These are phyloP conservation scores for Byasa hedistus DNA, from an alignment of 2,888 invertebrate genomes.

Conservation along the genomic window DNA sequence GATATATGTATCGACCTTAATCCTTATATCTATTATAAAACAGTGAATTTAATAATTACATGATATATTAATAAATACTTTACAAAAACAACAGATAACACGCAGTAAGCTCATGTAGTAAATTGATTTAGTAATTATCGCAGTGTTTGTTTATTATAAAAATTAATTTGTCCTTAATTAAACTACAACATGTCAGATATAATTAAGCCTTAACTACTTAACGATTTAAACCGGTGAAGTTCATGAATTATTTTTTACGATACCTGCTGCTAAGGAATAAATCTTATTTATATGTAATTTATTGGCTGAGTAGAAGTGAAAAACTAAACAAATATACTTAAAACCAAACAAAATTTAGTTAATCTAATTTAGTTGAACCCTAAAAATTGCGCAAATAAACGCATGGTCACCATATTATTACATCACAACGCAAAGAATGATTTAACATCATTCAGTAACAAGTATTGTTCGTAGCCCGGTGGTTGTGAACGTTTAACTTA, in stretches of 20 bases:
- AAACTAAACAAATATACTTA: not conserved
- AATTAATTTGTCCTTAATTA: not conserved
- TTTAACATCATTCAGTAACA: slow-evolving; percentile 29
- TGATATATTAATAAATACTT: no score
- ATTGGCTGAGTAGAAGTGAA: not conserved
- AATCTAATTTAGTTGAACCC: not conserved
- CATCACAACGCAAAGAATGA: slow-evolving; percentile 28
- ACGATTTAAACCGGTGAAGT: not conserved
- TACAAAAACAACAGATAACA: not conserved
- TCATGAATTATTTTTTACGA: not conserved
- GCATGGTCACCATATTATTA: slow-evolving; percentile 25
- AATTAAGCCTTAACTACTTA: not conserved
- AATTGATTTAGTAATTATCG: not conserved
- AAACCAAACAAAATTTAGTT: not conserved
- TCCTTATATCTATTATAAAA: no score
- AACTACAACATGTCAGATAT: not conserved
- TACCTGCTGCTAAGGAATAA: not conserved
- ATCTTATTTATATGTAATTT: not conserved
- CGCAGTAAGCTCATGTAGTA: not conserved
- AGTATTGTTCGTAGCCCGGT: slow-evolving; percentile 24
- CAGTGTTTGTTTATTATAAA: not conserved
- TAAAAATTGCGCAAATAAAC: slow-evolving; percentile 9
- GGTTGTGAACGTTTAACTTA: slow-evolving; percentile 25
- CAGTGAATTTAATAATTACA: no score
- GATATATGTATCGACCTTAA: no score